Base-by-base conservation (phyloP, 2,888 invertebrate species). In the Allacma fusca region DNA sequence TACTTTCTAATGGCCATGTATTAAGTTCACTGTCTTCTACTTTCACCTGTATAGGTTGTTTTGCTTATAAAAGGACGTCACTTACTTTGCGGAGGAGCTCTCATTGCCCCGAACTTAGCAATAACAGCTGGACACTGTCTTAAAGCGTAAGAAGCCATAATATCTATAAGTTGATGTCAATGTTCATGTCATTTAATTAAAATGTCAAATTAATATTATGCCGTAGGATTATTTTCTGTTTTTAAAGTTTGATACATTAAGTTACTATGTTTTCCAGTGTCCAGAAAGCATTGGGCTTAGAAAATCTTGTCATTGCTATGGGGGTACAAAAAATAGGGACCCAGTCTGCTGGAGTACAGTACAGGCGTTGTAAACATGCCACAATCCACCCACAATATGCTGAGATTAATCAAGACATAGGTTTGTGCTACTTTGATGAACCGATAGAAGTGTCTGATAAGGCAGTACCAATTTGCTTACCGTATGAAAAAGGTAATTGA, bases 321-420 rank as follows among this genome's bases (percentile, higher is more conserved):
- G 73, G 73, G 23, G 19, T 62, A n/a, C 62, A 73, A 16, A 2
- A 62, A 73, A 26, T 73, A 1, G 73, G 73, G 9, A 0, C 26
- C 1, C 59, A 28, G 13, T 12, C 57, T 40, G 9, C 34, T 9
- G n/a, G 57, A 24, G 62, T 29, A 16, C 62, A 73, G 23, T 29
- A 16, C 13, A 59, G 73, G 29, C 29, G 21, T 1, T 73, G 73
- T 73, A 57, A 57, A n/a, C 0, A n/a, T 21, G 62, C 34, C 28
- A 28, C 40, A n/a, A 29, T 73, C 34, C 70, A 76, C 43, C 40
- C 76, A 12, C 62, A 68, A 28, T 76, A 70, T 43, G 19, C 68
- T 1, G 76, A 76, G n/a, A 24, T 76, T n/a, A 16, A 34, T n/a
- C 21, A 70, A 69, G 76, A 76, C 28, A 70, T 76, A 62, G 59